phyloP scores from a whole-genome alignment of 2,113 vertebrate species.

The Ameiurus melas region DNA sequence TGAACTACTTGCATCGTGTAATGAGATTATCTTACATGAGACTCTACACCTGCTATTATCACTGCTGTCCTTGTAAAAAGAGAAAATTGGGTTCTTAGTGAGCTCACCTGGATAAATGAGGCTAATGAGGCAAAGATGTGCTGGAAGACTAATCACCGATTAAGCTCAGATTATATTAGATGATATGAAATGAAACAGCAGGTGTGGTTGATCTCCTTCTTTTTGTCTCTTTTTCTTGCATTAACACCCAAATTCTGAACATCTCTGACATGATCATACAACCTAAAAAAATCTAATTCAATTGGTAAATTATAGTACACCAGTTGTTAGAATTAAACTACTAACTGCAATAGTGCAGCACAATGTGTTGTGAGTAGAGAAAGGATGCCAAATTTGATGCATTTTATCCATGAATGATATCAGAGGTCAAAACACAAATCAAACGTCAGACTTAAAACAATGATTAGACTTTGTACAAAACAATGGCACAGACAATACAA shows the following conservation, averaged over 20 bases:
- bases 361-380: not conserved
- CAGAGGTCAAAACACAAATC: not conserved
- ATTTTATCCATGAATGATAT: not conserved
- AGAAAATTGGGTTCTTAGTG: not conserved
- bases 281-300: not conserved
- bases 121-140: constrained; percentile 20
- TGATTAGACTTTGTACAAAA: not conserved
- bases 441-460: not conserved
- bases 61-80: not conserved
- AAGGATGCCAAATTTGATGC: not conserved
- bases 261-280: not conserved
- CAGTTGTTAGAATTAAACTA: not conserved
- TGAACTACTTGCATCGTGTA: constrained; percentile 25
- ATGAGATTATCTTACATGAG: constrained; percentile 23
- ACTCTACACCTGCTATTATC: constrained; percentile 27
- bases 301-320: not conserved
- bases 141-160: constrained; percentile 15
- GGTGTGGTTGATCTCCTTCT: constrained; percentile 25
- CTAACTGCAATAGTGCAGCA: not conserved
- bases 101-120: constrained; percentile 34
- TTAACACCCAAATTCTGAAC: not conserved
- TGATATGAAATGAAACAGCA: constrained; percentile 18
- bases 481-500: not conserved
- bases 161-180: constrained; percentile 15
- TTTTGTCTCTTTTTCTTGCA: not conserved